Conservation (phyloP, 2,888 invertebrate species). For the Hirtodrosophila confusa region DNA sequence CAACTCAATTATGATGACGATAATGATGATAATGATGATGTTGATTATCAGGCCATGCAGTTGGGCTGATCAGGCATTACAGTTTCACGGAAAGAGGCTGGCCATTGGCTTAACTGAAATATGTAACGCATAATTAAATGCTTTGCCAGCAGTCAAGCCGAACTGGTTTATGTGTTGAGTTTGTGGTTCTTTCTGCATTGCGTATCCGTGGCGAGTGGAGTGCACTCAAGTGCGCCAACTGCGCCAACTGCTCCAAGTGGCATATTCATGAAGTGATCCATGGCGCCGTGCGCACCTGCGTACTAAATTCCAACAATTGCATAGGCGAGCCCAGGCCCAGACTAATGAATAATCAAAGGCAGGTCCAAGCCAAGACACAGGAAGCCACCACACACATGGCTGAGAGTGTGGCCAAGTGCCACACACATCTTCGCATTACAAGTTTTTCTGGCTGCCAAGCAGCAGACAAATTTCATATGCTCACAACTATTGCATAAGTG, state of each 20-base stretch:
- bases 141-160: slow-evolving; percentile 52
- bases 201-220: slow-evolving; percentile 28
- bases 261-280: slow-evolving; percentile 18
- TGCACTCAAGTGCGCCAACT: slow-evolving; percentile 6
- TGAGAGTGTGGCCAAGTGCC: slow-evolving; percentile 32
- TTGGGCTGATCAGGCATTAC: slow-evolving; percentile 49
- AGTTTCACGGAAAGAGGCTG: slow-evolving; percentile 18
- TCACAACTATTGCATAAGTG: slow-evolving; percentile 61
- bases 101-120: slow-evolving; percentile 44
- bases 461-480: slow-evolving; percentile 63
- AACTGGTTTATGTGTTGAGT: slow-evolving; percentile 51
- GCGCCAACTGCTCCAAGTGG: slow-evolving; percentile 4
- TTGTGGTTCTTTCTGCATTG: slow-evolving; percentile 61
- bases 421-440: slow-evolving; percentile 53
- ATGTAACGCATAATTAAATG: slow-evolving; percentile 66
- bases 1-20: slow-evolving; percentile 16
- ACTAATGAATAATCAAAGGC: slow-evolving; percentile 35
- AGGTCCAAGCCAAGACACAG: slow-evolving; percentile 24
- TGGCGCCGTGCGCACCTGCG: slow-evolving; percentile 60
- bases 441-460: slow-evolving; percentile 34
- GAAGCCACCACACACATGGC: slow-evolving; percentile 39
- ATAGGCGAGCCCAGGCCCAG: slow-evolving; percentile 26
- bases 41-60: slow-evolving; percentile 48
- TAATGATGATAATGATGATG: slow-evolving; percentile 25
- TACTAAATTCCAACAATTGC: slow-evolving; percentile 40